Evolutionary conservation across 2,888 invertebrate species (phyloP).

Genomic region (Sesia apiformis): DNA sequence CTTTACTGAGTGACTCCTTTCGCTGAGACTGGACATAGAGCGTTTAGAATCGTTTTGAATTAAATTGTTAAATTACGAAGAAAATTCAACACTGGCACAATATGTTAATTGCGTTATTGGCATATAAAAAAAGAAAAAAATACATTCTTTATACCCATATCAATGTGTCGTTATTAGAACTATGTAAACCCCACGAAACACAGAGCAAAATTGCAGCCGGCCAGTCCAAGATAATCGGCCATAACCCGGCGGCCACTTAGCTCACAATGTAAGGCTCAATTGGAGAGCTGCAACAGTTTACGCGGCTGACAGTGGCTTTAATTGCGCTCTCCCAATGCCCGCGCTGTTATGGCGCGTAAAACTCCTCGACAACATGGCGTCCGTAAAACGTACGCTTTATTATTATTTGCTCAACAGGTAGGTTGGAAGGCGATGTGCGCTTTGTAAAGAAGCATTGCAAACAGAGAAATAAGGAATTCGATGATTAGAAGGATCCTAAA

Average conservation of each 20-base stretch:
- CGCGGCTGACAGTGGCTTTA: slow-evolving; percentile 30
- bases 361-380: slow-evolving; percentile 20
- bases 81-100: too few species aligned
- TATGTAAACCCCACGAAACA: too few species aligned
- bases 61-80: too few species aligned
- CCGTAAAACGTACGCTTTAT: slow-evolving; percentile 35
- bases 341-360: slow-evolving; percentile 28
- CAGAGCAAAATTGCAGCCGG: not conserved
- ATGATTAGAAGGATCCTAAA: too few species aligned
- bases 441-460: not conserved
- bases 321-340: slow-evolving; percentile 28
- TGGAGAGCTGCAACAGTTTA: slow-evolving; percentile 40
- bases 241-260: slow-evolving; percentile 17
- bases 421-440: slow-evolving; percentile 3
- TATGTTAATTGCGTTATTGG: too few species aligned
- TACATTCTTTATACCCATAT: too few species aligned
- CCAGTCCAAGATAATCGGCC: slow-evolving; percentile 3
- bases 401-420: slow-evolving; percentile 58
- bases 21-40: too few species aligned
- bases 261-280: slow-evolving; percentile 33
- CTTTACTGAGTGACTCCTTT: too few species aligned
- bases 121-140: too few species aligned
- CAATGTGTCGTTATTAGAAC: too few species aligned
- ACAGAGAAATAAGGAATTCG: too few species aligned
- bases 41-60: too few species aligned